Evolutionary conservation across 1,140 invertebrate genomes (phyloP).

Genomic region (Papilio aristodemus): DNA sequence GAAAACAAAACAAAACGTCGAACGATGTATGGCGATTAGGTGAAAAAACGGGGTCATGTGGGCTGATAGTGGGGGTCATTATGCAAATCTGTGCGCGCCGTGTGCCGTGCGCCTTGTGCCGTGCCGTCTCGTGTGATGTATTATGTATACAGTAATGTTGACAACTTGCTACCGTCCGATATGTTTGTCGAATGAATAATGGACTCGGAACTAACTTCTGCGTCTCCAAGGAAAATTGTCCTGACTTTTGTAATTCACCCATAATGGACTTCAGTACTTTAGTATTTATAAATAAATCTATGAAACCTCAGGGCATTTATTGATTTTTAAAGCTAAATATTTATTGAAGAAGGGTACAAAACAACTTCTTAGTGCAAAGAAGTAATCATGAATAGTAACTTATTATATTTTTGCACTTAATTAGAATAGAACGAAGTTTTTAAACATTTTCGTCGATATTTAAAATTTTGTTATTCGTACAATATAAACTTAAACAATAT

Average conservation of each 20-base stretch:
- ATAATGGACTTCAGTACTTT: not conserved
- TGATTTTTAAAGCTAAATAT: no score
- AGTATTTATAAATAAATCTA: slow-evolving; percentile 12
- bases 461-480: no score
- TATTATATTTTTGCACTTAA: no score
- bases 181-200: slow-evolving; percentile 25
- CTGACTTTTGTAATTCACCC: slow-evolving; percentile 1
- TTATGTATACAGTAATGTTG: slow-evolving; percentile 43
- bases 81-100: slow-evolving; percentile 49
- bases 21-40: slow-evolving; percentile 27
- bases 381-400: no score
- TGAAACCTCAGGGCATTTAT: not conserved
- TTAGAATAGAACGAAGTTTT: no score
- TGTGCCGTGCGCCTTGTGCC: no score
- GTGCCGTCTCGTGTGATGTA: slow-evolving; percentile 36
- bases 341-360: no score
- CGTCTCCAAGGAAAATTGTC: slow-evolving; percentile 20
- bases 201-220: not conserved
- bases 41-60: slow-evolving; percentile 46
- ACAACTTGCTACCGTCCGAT: slow-evolving; percentile 31
- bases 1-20: slow-evolving; percentile 37
- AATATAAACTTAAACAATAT: no score
- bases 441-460: no score
- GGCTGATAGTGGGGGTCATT: slow-evolving; percentile 51
- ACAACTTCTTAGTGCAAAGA: no score